Evolutionary conservation across 2,113 vertebrate genomes (phyloP), one percentile per base, ranked within the genome.

Genomic region (Cygnus atratus): DNA sequence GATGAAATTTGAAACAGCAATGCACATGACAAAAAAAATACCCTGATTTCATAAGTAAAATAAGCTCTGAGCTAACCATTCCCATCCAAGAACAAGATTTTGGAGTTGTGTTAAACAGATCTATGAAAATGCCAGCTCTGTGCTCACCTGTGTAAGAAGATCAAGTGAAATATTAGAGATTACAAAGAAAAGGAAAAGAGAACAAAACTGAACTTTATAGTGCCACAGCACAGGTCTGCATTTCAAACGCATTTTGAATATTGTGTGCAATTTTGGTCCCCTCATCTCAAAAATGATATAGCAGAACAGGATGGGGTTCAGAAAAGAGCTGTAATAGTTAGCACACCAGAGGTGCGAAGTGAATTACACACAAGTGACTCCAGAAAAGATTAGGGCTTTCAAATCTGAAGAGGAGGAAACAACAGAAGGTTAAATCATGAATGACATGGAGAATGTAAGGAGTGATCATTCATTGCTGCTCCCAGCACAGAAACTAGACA

Each of bases 381-480:
- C 37, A 44, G 74, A 48, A 41, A 33, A 92, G 6, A 75, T 28
- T 10, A 31, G 43, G 16, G 2, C 2, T 93, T 70, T 58, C 24
- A 25, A 88, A 11, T 29, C 11, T 68, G 58, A 52, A 88, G 83
- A 72, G 58, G 5, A 55, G 52, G 14, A 65, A 52, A 33, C 14
- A 75, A 58, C 13, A 9, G 46, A 77, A 85, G 21, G 25, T 8
- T 75, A 57, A 88, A 73, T 46, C 9, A n/a, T 41, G 28, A 68
- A 79, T 19, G 52, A 58, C 3, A 44, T 0, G 0, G 52, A 41
- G 31, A 59, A 92, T 0, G 1, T 22, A 73, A 76, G 15, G 18
- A 54, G 39, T 11, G 14, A 79, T 25, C 21, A 9, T 21, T 39
- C 6, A 28, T 37, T 57, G 17, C 41, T 85, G 72, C 48, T 37